phyloP scores from a whole-genome alignment of 2,888 invertebrate genomes.

The Andrena chrysosceles region DNA sequence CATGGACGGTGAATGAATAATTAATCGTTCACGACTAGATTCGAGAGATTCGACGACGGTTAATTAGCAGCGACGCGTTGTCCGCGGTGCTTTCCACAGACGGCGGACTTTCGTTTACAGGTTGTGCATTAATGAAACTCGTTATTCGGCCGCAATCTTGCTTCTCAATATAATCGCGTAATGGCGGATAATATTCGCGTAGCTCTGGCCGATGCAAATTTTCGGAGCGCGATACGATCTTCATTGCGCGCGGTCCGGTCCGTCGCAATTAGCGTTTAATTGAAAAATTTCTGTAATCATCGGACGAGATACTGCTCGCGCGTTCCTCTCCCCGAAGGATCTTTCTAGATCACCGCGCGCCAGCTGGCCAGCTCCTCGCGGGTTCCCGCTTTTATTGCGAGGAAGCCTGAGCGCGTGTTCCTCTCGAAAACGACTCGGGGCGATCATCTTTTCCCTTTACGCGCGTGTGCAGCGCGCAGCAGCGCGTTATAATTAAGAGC shows the following conservation, averaged over 20 bases:
- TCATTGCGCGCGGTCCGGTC: conserved; percentile 32
- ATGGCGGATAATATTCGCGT: conserved; percentile 54
- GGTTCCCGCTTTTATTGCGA: conserved; percentile 37
- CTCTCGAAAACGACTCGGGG: not conserved
- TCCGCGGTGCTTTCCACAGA: not conserved
- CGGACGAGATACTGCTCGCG: conserved; percentile 15
- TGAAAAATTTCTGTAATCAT: conserved; percentile 61
- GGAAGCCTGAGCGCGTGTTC: not conserved
- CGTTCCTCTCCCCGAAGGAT: conserved; percentile 19
- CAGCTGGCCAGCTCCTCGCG: not conserved
- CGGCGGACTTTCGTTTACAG: not conserved
- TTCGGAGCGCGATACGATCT: conserved; percentile 56
- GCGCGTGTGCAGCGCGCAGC: not conserved
- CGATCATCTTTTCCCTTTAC: conserved; percentile 8
- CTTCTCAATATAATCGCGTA: conserved; percentile 41
- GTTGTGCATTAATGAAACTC: conserved; percentile 6
- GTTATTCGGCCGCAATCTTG: conserved; percentile 37
- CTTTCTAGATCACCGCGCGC: conserved; percentile 36
- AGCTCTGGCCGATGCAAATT: conserved; percentile 57
- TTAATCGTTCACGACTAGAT: not conserved
- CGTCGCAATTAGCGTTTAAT: conserved; percentile 67
- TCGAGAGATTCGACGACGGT: conserved; percentile 4
- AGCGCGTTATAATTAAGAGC: conserved; percentile 41
- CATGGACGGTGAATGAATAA: not conserved
- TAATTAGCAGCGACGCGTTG: conserved; percentile 17